Evolutionary conservation across 2,888 invertebrate genomes (phyloP), one percentile per base, ranked within the genome.

Genomic region (Xanthostigma xanthostigma): DNA sequence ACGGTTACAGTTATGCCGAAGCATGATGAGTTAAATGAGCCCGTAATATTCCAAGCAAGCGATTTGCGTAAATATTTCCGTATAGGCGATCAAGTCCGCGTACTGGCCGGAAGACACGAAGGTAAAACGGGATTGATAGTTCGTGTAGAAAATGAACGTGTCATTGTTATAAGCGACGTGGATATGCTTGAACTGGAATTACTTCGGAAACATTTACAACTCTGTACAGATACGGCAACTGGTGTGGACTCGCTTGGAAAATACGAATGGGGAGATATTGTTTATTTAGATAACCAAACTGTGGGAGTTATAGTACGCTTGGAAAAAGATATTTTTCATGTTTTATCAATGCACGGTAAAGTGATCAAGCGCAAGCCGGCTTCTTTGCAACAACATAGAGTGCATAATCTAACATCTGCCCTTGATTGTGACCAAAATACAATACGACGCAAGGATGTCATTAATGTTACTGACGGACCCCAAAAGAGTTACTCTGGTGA

Each of bases 241-340:
- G 98, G 98, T 39, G 97, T 98, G 0, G 98, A 98, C 66, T 90
- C 94, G 6, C 74, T 96, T 38, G 98, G 98, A 0, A 96, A 97
- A 71, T 98, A 93, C 68, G 95, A 97, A 68, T 97, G 94, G 88
- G 97, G 97, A 10, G 97, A 98, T 67, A 75, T 98, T 60, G 96
- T 98, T 0, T 91, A 93, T 64, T 70, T 95, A 2, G 94, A 95
- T 63, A 76, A 92, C 0, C 95, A 96, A 67, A 96, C 94, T 8
- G 97, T 98, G 2, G 98, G 97, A 17, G 94, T 95, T 0, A 98
- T 98, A 57, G 95, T 98, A 0, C 78, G 98, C 6, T 73, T 99
- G 49, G 98, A 98, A 66, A 84, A 93, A 53, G 98, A 98, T 65
- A 90, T 88, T 63, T 95, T 98, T 66, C 96, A 97, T 66, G 90